Conservation (phyloP, 2,797 vertebrate genomes). For the Dicrostonyx torquatus region DNA sequence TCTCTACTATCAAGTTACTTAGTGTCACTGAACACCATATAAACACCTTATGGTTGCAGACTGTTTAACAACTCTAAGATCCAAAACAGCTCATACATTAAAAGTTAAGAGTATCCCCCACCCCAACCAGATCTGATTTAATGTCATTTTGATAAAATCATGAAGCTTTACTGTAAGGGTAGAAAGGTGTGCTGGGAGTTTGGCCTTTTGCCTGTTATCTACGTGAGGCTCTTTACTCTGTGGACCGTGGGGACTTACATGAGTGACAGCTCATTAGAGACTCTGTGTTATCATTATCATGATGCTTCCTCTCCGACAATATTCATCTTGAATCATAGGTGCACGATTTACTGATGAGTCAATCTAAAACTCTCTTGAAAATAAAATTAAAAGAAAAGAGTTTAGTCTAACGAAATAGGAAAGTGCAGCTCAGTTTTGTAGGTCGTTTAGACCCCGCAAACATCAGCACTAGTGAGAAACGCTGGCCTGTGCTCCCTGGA, state of each 20-base stretch:
- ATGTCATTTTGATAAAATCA: not conserved
- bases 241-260: not conserved
- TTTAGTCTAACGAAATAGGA: not conserved
- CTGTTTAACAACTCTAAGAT: conserved; percentile 41
- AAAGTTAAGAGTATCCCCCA: not conserved
- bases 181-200: not conserved
- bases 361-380: not conserved
- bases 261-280: not conserved
- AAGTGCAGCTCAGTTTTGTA: not conserved
- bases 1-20: not conserved
- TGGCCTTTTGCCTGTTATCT: not conserved
- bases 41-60: not conserved
- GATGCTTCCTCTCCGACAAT: conserved; percentile 26
- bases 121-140: not conserved
- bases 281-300: not conserved
- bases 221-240: not conserved
- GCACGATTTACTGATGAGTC: not conserved
- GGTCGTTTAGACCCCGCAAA: not conserved
- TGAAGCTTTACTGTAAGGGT: not conserved
- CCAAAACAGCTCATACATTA: not conserved
- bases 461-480: not conserved
- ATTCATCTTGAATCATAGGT: not conserved
- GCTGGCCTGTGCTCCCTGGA: not conserved
- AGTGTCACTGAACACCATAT: not conserved
- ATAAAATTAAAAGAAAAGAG: not conserved